phyloP scores from a whole-genome alignment of 2,113 vertebrate genomes.

The Stegostoma tigrinum region DNA sequence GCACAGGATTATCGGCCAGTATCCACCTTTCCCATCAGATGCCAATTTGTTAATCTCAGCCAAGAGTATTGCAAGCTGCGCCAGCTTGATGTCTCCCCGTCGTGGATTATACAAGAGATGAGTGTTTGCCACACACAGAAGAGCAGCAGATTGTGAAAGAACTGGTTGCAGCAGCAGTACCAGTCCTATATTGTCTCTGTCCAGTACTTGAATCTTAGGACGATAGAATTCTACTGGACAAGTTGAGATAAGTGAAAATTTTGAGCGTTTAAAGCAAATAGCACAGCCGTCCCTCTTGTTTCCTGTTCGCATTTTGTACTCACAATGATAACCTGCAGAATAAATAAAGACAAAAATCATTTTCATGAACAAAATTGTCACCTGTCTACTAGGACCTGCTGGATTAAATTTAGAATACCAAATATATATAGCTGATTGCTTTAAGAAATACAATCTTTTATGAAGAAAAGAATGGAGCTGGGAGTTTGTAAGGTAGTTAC shows the following conservation, averaged over 20 bases:
- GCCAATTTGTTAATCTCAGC: slow-evolving; percentile 76
- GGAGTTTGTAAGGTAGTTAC: too few species aligned
- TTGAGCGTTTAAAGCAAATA: slow-evolving; percentile 75
- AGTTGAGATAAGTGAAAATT: slow-evolving; percentile 73
- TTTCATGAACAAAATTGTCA: neutral
- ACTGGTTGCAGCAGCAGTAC: slow-evolving; percentile 72
- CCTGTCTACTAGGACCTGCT: neutral
- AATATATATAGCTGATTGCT: neutral
- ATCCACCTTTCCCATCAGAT: slow-evolving; percentile 57
- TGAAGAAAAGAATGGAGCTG: neutral
- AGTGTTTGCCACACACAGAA: slow-evolving; percentile 84
- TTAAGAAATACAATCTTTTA: neutral
- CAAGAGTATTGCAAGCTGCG: slow-evolving; percentile 85
- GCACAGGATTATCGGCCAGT: slow-evolving; percentile 76
- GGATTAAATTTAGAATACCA: neutral
- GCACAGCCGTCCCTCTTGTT: slow-evolving; percentile 86
- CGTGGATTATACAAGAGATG: slow-evolving; percentile 91
- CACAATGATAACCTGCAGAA: slow-evolving; percentile 81
- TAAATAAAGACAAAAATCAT: neutral
- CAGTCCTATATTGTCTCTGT: slow-evolving; percentile 91
- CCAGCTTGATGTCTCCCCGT: slow-evolving; percentile 88
- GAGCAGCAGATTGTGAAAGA: slow-evolving; percentile 18
- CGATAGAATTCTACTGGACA: slow-evolving; percentile 82
- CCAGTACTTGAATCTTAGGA: slow-evolving; percentile 68
- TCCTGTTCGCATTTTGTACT: slow-evolving; percentile 88